A percentile compares a stretch with the other conserved stretches of the same genome.
Evolutionary conservation across 2,888 invertebrate species (phyloP).

Genomic region (Atherix ibis): DNA sequence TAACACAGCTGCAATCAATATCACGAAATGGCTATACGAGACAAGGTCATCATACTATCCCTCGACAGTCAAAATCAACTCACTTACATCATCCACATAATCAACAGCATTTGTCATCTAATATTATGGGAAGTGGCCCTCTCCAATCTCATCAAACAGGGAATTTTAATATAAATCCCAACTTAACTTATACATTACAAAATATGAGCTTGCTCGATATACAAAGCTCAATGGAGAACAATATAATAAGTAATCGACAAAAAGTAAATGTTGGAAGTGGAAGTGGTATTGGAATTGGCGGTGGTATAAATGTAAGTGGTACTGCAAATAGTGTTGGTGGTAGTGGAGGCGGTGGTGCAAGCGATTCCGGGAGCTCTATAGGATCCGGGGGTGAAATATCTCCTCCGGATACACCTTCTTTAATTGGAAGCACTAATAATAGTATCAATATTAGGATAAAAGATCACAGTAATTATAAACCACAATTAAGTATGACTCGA

Average conservation of each 20-base stretch:
- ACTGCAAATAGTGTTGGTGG: not conserved
- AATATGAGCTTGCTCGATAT: slow-evolving; percentile 21
- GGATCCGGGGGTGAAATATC: slow-evolving; percentile 30
- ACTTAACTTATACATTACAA: slow-evolving; percentile 20
- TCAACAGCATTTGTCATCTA: slow-evolving; percentile 17
- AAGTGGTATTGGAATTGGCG: not conserved
- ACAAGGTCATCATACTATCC: slow-evolving; percentile 20
- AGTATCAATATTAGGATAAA: slow-evolving; percentile 14
- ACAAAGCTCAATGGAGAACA: slow-evolving; percentile 11
- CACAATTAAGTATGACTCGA: slow-evolving; percentile 21
- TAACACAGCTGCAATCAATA: slow-evolving; percentile 13
- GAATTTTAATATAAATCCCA: slow-evolving; percentile 20
- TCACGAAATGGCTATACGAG: slow-evolving; percentile 27
- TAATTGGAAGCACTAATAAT: slow-evolving; percentile 17
- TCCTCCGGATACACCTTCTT: slow-evolving; percentile 30
- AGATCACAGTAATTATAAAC: slow-evolving; percentile 22
- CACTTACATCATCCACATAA: slow-evolving; percentile 24
- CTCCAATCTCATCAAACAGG: not conserved
- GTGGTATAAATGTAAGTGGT: not conserved
- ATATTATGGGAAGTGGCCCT: slow-evolving; percentile 4
- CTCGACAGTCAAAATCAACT: slow-evolving; percentile 24
- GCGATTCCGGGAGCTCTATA: slow-evolving; percentile 32
- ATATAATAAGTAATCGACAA: slow-evolving; percentile 14
- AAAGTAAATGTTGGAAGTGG: slow-evolving; percentile 7
- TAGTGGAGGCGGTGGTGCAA: slow-evolving; percentile 16